Percentiles rank a stretch among this genome's conserved stretches.
These are phyloP conservation scores for Gasterosteus nipponicus DNA, from an alignment of 2,113 vertebrate genomes.

Conservation along the genomic window DNA sequence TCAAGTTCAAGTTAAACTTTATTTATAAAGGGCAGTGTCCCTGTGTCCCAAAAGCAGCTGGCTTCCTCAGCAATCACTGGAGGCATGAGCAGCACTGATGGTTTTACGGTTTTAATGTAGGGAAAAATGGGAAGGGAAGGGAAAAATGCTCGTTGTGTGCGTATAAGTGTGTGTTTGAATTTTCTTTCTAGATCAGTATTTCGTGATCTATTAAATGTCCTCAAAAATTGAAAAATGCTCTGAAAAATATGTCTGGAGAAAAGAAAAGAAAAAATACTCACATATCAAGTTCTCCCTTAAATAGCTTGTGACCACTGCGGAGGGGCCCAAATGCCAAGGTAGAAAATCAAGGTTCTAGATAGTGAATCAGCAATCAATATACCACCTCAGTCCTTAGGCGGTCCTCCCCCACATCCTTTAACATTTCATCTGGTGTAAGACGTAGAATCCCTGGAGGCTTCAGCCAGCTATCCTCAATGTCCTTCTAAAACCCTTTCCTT, in stretches of 20 bases:
- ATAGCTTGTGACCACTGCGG: constrained; percentile 58
- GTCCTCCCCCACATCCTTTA: constrained; percentile 69
- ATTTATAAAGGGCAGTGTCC: constrained; percentile 54
- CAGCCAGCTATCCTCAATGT: constrained; percentile 38
- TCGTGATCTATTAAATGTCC: constrained; percentile 17
- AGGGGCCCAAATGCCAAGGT: constrained; percentile 62
- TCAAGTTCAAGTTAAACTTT: constrained; percentile 71
- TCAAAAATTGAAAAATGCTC: neutral
- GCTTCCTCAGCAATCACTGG: constrained; percentile 30
- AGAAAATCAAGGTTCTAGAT: constrained; percentile 61
- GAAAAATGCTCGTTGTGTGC: neutral
- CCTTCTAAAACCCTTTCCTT: constrained; percentile 3
- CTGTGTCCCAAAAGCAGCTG: constrained; percentile 53
- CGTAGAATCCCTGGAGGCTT: constrained; percentile 53
- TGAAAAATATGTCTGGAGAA: neutral
- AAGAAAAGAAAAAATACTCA: neutral
- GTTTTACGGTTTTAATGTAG: constrained; percentile 16
- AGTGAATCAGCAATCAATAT: constrained; percentile 77
- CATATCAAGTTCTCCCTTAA: constrained; percentile 34
- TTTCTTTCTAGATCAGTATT: constrained; percentile 17
- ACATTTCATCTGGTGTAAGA: constrained; percentile 52
- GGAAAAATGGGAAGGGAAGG: too few relatives aligned
- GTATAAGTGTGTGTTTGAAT: constrained; percentile 4
- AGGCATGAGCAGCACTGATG: neutral
- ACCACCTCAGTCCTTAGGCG: constrained; percentile 70